A percentile compares a stretch with the other conserved stretches of the same genome.
phyloP scores from a whole-genome alignment of 2,888 invertebrate species.

The Yponomeuta malinellus region DNA sequence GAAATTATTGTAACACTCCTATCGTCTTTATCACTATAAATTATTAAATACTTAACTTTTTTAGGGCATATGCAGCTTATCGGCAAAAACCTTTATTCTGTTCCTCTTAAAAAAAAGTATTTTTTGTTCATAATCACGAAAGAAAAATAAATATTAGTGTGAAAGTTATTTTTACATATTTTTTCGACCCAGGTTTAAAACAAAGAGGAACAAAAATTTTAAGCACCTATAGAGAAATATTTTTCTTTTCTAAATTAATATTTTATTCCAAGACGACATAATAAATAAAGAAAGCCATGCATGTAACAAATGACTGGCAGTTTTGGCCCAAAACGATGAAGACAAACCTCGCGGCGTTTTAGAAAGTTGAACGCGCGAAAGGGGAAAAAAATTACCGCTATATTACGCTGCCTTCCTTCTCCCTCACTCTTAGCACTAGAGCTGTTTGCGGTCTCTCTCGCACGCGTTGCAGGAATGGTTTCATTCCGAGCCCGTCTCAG shows the following conservation, averaged over 20 bases:
- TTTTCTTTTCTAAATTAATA: not conserved
- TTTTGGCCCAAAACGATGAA: conserved; percentile 33
- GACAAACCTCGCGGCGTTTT: conserved; percentile 55
- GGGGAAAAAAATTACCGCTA: conserved; percentile 73
- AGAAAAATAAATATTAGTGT: no score
- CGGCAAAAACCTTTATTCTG: no score
- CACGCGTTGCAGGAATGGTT: conserved; percentile 42
- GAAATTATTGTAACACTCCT: not conserved
- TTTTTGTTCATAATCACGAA: no score
- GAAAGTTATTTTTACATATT: no score
- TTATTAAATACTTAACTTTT: no score
- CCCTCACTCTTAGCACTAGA: conserved; percentile 30
- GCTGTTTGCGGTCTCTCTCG: conserved; percentile 39
- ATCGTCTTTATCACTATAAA: no score
- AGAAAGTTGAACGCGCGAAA: conserved; percentile 71
- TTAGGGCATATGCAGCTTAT: no score
- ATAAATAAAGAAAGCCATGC: conserved; percentile 16
- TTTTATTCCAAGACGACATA: not conserved
- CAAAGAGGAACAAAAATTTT: no score
- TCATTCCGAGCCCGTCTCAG: conserved; percentile 47
- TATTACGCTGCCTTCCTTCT: conserved; percentile 47
- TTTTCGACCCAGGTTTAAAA: not conserved
- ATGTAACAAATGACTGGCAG: conserved; percentile 18
- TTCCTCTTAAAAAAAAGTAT: no score
- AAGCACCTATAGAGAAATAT: not conserved